A percentile compares a stretch with the other conserved stretches of the same genome.
Conservation (phyloP, 2,888 invertebrate genomes). For the Epirrhoe alternata region DNA sequence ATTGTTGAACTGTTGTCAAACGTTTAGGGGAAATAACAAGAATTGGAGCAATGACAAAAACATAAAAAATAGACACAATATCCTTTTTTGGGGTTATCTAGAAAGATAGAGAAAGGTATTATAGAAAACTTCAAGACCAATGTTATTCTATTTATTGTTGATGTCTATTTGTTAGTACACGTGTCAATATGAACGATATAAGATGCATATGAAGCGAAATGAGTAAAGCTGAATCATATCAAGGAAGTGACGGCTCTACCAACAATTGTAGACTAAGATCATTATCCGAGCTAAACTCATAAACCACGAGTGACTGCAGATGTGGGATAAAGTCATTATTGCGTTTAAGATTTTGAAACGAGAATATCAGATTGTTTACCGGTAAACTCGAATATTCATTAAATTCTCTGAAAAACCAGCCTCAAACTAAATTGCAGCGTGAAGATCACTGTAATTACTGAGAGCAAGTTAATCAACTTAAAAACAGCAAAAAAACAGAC, state of each 20-base stretch:
- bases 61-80: background rate
- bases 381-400: slow-evolving; percentile 1
- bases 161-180: background rate
- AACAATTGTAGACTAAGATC: slow-evolving; percentile 6
- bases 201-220: slow-evolving; percentile 9
- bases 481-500: slow-evolving; percentile 10
- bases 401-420: slow-evolving; percentile 1
- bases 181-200: background rate
- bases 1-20: background rate
- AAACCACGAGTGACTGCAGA: slow-evolving; percentile 14
- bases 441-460: slow-evolving; percentile 7
- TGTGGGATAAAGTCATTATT: slow-evolving; percentile 18
- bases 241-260: slow-evolving; percentile 18
- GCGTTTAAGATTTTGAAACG: background rate
- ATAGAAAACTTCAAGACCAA: background rate
- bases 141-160: background rate
- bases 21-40: background rate
- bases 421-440: background rate
- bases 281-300: slow-evolving; percentile 5
- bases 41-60: background rate
- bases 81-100: background rate
- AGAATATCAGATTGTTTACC: slow-evolving; percentile 4
- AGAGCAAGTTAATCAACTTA: slow-evolving; percentile 14
- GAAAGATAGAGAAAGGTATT: background rate
- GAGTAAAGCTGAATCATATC: slow-evolving; percentile 20